Base-by-base conservation (phyloP, 2,888 invertebrate genomes). In the Nycteola revayana region DNA sequence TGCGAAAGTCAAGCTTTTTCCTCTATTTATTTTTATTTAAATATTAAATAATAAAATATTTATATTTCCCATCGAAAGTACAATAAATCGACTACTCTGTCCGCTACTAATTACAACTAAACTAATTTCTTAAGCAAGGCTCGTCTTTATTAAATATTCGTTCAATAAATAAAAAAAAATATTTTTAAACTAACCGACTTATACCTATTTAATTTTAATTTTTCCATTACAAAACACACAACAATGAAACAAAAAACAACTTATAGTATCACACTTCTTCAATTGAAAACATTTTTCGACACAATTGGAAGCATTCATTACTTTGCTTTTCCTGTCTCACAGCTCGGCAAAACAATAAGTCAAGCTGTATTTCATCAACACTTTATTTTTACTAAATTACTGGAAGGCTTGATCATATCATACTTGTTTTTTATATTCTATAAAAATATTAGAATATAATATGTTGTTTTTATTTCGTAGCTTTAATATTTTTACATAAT, bases 371-470 rank as follows among this genome's bases (percentile, higher is more conserved):
- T 72, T 50, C 63, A 60, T 66, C 60, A 55, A 56, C 48, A 54
- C 63, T 66, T 66, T 68, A n/a, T n/a, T 62, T 80, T 81, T 72
- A 80, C 87, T 88, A 88, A 80, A 84, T 86, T 87, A 88, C 81
- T 88, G 87, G 87, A 87, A 88, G 87, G 87, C 87, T 87, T 74
- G 81, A 80, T 87, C 83, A 84, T 84, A 83, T 84, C 73, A 78
- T 85, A 83, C 69, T 75, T 69, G 67, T 69, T 79, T 56, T n/a
- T 83, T 77, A 80, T 84, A 85, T 83, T 84, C 87, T 87, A 87
- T 87, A 88, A 88, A 88, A 88, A 86, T 87, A 87, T 87, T 87
- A 85, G 85, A 86, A 85, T 84, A 86, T 75, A 72, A 71, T 73
- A 75, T 70, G 63, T 64, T 54, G 58, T 65, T 63, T 54, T 67